phyloP scores from a whole-genome alignment of 2,797 vertebrate genomes.

The Dromococcyx pavoninus region DNA sequence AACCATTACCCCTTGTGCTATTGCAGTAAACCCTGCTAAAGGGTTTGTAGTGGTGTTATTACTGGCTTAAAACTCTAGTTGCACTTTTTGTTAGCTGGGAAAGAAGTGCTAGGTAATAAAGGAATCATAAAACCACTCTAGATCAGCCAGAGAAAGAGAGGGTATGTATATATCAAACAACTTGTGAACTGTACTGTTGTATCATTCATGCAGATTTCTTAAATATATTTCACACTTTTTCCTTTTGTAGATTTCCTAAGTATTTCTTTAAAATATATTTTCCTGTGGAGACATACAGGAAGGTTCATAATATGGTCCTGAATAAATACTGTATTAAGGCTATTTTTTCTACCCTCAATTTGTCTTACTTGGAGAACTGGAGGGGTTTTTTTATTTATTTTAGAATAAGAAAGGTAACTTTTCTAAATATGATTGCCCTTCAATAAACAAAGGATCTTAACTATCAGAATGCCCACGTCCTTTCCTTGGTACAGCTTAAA shows the following conservation, averaged over 20 bases:
- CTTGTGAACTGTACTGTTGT: not conserved
- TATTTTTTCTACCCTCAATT: not conserved
- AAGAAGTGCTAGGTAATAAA: not conserved
- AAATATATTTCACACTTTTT: not conserved
- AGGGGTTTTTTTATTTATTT: not conserved
- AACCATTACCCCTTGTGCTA: no score
- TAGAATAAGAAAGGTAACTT: not conserved
- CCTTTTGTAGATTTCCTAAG: not conserved
- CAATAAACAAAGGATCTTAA: not conserved
- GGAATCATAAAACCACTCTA: not conserved
- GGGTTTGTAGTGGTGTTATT: not conserved
- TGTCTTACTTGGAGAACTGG: not conserved
- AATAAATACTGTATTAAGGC: not conserved
- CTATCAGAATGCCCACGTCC: not conserved
- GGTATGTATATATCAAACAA: not conserved
- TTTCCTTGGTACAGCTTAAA: not conserved
- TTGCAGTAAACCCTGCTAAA: no score
- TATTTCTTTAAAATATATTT: not conserved
- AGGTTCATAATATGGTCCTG: not conserved
- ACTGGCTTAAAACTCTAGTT: not conserved
- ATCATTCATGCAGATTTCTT: not conserved
- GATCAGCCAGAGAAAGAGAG: not conserved
- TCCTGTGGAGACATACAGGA: not conserved
- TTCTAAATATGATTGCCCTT: not conserved
- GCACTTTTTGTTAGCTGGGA: not conserved